A percentile compares a stretch with the other conserved stretches of the same genome.
Evolutionary conservation across 2,113 vertebrate species (phyloP).

Genomic region (Genyomyrus donnyi): DNA sequence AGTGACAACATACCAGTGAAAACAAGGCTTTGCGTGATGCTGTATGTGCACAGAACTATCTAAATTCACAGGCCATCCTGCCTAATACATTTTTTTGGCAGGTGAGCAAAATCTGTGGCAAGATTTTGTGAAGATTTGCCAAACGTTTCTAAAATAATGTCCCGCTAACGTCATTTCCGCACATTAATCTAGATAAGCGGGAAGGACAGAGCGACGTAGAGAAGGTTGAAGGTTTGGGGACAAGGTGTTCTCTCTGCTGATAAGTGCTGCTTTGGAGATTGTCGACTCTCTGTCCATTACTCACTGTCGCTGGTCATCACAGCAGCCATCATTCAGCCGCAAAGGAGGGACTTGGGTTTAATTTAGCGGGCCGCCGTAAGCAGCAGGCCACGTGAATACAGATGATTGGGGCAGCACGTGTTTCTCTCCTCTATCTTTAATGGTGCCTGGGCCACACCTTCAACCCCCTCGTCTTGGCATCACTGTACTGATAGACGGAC

Average conservation of each 20-base stretch:
- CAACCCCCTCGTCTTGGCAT: background rate
- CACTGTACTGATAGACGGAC: background rate
- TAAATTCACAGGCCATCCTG: background rate
- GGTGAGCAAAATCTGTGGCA: background rate
- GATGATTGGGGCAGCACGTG: background rate
- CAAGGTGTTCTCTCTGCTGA: background rate
- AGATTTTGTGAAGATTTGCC: background rate
- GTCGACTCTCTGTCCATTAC: background rate
- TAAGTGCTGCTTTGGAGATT: background rate
- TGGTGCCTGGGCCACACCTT: background rate
- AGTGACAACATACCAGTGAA: background rate
- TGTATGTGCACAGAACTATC: background rate
- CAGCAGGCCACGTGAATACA: background rate
- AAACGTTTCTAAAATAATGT: background rate
- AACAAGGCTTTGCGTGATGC: background rate
- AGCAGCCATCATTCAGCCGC: background rate
- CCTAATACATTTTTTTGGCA: background rate
- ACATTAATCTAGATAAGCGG: background rate
- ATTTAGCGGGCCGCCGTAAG: background rate
- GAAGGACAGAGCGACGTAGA: background rate
- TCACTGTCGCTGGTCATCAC: constrained; percentile 1
- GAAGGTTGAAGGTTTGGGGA: constrained; percentile 2
- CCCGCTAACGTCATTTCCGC: background rate
- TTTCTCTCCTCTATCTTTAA: background rate
- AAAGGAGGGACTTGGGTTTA: background rate